Base-by-base conservation (phyloP, 1,140 invertebrate genomes). In the Heliconius melpomene region DNA sequence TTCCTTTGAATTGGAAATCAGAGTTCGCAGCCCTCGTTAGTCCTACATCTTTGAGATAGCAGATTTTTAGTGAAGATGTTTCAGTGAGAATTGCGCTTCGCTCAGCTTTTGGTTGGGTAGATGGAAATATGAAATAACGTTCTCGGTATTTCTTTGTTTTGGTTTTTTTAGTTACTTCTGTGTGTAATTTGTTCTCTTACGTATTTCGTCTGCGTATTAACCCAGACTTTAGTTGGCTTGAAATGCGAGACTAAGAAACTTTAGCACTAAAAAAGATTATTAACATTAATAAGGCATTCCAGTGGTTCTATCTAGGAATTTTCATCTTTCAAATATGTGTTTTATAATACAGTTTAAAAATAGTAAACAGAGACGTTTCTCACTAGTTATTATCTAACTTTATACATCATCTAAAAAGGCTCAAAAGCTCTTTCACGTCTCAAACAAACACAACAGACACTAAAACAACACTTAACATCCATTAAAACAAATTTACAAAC, bases 1-100 rank as follows among this genome's bases (percentile, higher is more conserved):
- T 95, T 94, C 93, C 93, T 94, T 94, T 94, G 94, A 95, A 95
- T 95, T 93, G 94, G 93, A 95, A 95, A 95, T 95, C 94, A 95
- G 92, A 94, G 94, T 86, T 87, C 82, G 84, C 76, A 79, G 80
- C 82, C 83, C 88, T 91, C 90, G 89, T 93, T 94, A 94, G 92
- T 88, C 89, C 89, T 90, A 87, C 91, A 89, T 93, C 92, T 91
- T 91, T 87, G 84, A 86, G 87, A 90, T 90, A 91, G 91, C 92
- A 93, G 92, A 94, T 94, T 94, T 94, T 92, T 92, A 88, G 88
- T 88, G 83, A 93, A 92, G 91, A 91, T 91, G 91, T 88, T 93
- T 52, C 76, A 38, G 72, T 81, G 79, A 57, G 79, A 76, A 80
- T 79, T 83, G 74, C 60, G 36, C 26, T 70, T 79, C 50, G 74